Evolutionary conservation across 2,113 vertebrate species (phyloP).

Genomic region (Dromaius novaehollandiae): DNA sequence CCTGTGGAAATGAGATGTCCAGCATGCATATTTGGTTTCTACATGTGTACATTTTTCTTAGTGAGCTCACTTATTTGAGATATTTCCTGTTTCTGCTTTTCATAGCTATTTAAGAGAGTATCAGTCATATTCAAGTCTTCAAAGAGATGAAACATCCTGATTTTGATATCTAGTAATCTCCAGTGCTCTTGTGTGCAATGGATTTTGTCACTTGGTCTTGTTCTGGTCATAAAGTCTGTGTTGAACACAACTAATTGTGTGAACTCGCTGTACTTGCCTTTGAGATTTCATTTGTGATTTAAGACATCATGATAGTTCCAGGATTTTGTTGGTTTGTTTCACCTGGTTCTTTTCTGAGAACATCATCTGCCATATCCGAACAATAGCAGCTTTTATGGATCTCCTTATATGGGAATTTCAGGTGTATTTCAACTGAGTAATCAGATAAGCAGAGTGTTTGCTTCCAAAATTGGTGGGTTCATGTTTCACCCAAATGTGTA

Average conservation of each 20-base stretch:
- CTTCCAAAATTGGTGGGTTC: neutral
- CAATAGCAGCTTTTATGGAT: neutral
- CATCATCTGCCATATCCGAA: fast-evolving
- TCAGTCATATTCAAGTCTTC: neutral
- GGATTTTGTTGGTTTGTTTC: neutral
- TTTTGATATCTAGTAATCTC: neutral
- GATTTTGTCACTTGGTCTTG: neutral
- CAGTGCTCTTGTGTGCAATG: neutral
- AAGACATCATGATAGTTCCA: neutral
- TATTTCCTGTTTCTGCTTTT: neutral
- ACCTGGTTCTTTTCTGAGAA: neutral
- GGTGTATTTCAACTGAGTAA: neutral
- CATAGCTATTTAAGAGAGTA: neutral
- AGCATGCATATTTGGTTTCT: neutral
- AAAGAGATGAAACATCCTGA: neutral
- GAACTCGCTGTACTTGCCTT: neutral
- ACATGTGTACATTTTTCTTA: neutral
- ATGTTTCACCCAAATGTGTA: fast-evolving
- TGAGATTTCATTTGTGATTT: neutral
- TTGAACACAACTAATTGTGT: neutral
- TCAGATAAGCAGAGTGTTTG: neutral
- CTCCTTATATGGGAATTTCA: neutral
- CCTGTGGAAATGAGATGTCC: neutral
- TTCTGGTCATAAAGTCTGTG: neutral
- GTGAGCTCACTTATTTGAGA: neutral